Base-by-base conservation (phyloP, 2,113 vertebrate species). In the Syrrhaptes paradoxus region DNA sequence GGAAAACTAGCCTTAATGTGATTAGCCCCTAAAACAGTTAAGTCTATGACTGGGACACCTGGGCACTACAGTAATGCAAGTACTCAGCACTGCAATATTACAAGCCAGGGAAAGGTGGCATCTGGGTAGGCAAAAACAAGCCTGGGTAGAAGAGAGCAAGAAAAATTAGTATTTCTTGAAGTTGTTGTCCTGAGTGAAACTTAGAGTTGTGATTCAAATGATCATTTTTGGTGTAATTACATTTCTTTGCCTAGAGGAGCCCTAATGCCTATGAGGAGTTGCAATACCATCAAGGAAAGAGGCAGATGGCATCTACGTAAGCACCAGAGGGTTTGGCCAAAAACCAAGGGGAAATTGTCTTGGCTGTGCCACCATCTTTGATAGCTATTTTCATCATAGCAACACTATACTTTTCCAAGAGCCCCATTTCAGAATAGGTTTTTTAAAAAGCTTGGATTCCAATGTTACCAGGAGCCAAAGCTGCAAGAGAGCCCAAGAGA, bases 241-340 rank as follows among this genome's bases (percentile, higher is more conserved):
- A 9, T 71, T 85, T 94, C 93, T 94, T 93, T 94, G 96, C 93
- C 93, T 54, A 57, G 68, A 96, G 95, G 93, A 94, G 54, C 81
- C 90, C 51, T 52, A 51, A 79, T 74, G 85, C 94, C 96, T 95
- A 86, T 16, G 32, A 93, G 90, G 87, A 93, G 45, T 67, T 95
- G 72, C 57, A 75, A 36, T 77, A 86, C 91, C 90, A 46, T 16
- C 55, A 91, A 96, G 96, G 54, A 82, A 86, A 90, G 51, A 93
- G 96, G 87, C 97, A 98, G 96, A 97, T 98, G 97, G 96, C 52
- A 63, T 79, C 81, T 68, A 68, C 16, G 17, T 17, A 84, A 96
- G 72, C 81, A 96, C 96, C 79, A 84, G 88, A 96, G 95, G 95
- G 94, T 88, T 71, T 94, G 96, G 95, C 95, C 89, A 92, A 94